Conservation (phyloP, 2,888 invertebrate species). For the Meganola albula region DNA sequence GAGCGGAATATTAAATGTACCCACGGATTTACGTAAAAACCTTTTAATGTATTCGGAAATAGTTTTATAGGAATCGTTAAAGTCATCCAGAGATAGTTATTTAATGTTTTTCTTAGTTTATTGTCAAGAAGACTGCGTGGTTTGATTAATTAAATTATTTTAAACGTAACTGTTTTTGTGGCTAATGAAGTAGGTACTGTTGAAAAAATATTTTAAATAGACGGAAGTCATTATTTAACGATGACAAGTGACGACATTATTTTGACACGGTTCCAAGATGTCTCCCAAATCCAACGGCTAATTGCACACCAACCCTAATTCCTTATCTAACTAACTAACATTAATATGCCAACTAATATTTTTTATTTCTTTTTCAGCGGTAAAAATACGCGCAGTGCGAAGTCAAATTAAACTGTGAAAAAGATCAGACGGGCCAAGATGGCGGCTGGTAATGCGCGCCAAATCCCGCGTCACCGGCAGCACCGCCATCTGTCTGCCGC, state of each 20-base stretch:
- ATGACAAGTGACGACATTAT: conserved; percentile 39
- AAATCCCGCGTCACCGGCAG: conserved; percentile 46
- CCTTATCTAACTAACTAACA: conserved; percentile 36
- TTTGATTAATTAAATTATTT: no score
- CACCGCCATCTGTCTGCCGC: conserved; percentile 61
- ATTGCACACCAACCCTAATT: conserved; percentile 50
- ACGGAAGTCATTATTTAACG: conserved; percentile 22
- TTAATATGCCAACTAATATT: conserved; percentile 46
- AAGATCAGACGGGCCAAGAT: conserved; percentile 59
- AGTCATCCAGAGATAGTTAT: conserved; percentile 21
- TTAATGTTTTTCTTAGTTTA: conserved; percentile 16
- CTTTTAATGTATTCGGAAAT: conserved; percentile 44
- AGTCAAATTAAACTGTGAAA: conserved; percentile 60
- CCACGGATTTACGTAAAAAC: conserved; percentile 20
- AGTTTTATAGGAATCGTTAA: conserved; percentile 46
- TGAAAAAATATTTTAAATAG: conserved; percentile 23
- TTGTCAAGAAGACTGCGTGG: no score
- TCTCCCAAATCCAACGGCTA: conserved; percentile 31
- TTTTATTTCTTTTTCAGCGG: conserved; percentile 65
- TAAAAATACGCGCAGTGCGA: conserved; percentile 52
- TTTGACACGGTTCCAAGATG: conserved; percentile 47
- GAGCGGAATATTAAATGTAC: conserved; percentile 18
- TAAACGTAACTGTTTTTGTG: no score
- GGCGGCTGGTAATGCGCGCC: conserved; percentile 61
- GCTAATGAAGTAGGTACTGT: conserved; percentile 23